phyloP scores from a whole-genome alignment of 2,113 vertebrate species.

The Dromaius novaehollandiae region DNA sequence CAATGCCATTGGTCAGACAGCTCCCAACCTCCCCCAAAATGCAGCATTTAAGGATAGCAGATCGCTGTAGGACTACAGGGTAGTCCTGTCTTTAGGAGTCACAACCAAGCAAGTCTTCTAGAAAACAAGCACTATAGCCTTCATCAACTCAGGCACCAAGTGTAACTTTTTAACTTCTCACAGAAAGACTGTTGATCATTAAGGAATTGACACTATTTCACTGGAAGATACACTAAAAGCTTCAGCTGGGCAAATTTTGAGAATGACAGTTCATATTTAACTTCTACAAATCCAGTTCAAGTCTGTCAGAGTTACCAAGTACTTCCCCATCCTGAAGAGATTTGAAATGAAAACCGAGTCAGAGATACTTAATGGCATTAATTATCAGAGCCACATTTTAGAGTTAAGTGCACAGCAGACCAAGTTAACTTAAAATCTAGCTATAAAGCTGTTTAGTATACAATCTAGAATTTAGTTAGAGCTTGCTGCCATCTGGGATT shows the following conservation, averaged over 20 bases:
- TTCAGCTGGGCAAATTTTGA: not conserved
- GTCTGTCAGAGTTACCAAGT: not conserved
- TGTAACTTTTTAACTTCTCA: not conserved
- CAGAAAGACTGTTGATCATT: not conserved
- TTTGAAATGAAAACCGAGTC: not conserved
- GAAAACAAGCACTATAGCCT: not conserved
- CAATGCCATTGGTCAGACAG: not conserved
- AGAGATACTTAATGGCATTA: slow-evolving; percentile 16
- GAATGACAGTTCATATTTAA: not conserved
- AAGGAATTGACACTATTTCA: not conserved
- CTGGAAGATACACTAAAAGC: not conserved
- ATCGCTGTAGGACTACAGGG: not conserved
- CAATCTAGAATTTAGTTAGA: slow-evolving; percentile 3
- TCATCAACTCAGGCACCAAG: not conserved
- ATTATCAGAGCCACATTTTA: slow-evolving; percentile 10
- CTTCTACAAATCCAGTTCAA: not conserved
- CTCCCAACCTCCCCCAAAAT: slow-evolving; percentile 42
- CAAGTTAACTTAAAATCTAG: not conserved
- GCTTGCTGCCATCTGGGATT: not conserved
- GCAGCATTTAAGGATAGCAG: not conserved
- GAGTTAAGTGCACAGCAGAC: slow-evolving; percentile 32
- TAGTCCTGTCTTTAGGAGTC: not conserved
- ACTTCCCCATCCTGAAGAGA: not conserved
- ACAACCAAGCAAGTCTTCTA: not conserved
- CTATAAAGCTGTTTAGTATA: slow-evolving; percentile 33